Percentiles rank a stretch among this genome's conserved stretches.
These are phyloP conservation scores for Sminthurinus signatus DNA, from an alignment of 1,140 invertebrate species.

Conservation along the genomic window DNA sequence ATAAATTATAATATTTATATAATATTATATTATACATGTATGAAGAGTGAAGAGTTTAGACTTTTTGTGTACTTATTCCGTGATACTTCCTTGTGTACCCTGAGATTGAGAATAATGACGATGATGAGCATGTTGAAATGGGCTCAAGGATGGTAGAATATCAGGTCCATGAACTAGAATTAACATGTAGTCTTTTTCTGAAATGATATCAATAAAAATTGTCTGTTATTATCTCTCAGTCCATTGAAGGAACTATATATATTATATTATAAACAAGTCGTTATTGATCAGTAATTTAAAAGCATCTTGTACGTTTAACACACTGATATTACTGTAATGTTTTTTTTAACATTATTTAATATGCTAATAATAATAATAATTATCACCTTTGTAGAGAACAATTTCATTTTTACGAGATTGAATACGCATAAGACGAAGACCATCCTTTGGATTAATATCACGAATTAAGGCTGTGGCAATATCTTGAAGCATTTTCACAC, in stretches of 20 bases:
- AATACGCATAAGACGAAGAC: background rate
- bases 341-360: too few species aligned
- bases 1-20: too few species aligned
- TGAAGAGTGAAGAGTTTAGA: too few species aligned
- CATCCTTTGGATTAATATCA: conserved; percentile 3
- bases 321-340: too few species aligned
- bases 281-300: too few species aligned
- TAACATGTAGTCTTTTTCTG: conserved; percentile 5
- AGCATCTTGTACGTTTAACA: too few species aligned
- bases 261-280: too few species aligned
- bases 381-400: conserved; percentile 8
- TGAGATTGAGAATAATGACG: background rate
- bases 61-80: background rate
- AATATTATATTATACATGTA: too few species aligned
- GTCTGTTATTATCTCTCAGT: too few species aligned
- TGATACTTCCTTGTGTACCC: background rate
- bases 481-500: background rate
- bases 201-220: too few species aligned
- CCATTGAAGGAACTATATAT: too few species aligned
- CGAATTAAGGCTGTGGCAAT: background rate
- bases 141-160: background rate
- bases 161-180: background rate
- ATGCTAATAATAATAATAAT: too few species aligned
- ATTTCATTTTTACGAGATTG: conserved; percentile 5
- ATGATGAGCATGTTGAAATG: background rate